Base-by-base conservation (phyloP, 2,888 invertebrate species). In the Mythimna pallens region DNA sequence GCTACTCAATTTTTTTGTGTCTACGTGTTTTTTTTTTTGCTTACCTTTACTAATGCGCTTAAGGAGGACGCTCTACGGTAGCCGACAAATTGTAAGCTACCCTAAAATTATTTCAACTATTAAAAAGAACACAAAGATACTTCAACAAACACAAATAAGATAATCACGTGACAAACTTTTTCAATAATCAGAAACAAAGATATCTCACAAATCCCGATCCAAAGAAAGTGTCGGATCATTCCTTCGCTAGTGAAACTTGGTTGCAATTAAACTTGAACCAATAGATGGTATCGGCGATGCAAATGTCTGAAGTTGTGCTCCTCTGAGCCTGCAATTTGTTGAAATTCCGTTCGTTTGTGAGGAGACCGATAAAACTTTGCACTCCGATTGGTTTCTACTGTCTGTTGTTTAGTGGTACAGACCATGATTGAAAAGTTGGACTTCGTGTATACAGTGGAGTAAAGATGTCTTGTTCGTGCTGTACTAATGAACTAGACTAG, bases 231-330 rank as follows among this genome's bases (percentile, higher is more conserved):
- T 69, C 34, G 25, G 47, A 64, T 80, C 58, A 76, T 59, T 65
- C 72, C 40, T 50, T 70, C 47, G 65, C 50, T 69, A 72, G 67
- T 54, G 57, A 64, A 81, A 80, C 80, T 83, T 59, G 65, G 64
- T 77, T 75, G 78, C 80, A 76, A 78, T 84, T 75, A 84, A 85
- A 75, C 73, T 77, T 64, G 59, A 59, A 71, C 75, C 78, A 73
- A 77, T 74, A 83, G 85, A 80, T 80, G 25, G 65, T 77, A 86
- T 83, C 77, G 69, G 36, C 58, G 76, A 89, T 87, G 89, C 88
- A 87, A 85, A 87, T 85, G 81, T 76, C 68, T 80, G 36, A 85
- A 88, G 70, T 85, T 85, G 72, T 73, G 81, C 81, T 47, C 12
- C 58, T 55, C 57, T 52, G 62, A 79, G 78, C 73, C 85, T 82